Evolutionary conservation across 2,888 invertebrate species (phyloP), one percentile per base, ranked within the genome.

Genomic region (Heliconius charithonia): DNA sequence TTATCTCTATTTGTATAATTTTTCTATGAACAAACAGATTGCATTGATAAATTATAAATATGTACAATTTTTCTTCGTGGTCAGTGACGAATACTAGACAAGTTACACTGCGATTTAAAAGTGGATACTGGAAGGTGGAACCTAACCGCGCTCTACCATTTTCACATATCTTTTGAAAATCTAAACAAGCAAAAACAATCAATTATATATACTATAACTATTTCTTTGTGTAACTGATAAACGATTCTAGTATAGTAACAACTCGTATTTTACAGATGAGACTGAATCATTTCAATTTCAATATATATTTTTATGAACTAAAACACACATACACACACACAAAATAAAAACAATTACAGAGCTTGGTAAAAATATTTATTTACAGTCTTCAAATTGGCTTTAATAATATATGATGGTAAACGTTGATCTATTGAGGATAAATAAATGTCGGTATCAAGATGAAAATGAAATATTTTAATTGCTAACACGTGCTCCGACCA

Each of bases 401-500:
- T 69, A 25, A n/a, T 67, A 67, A 37, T 13, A 67, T 67, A n/a
- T 69, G 16, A 13, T 41, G n/a, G 41, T 25, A 41, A 69, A 25
- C 7, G 25, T 25, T 71, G 45, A 51, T 66, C 32, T 27, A 71
- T 65, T 56, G 56, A 77, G 63, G 63, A 72, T 77, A 77, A 76
- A 70, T 45, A 63, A 37, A 37, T 37, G 10, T 16, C 19, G 7
- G 16, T 70, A 29, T 56, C 7, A 71, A 63, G 29, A 45, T 69
- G 3, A 63, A 65, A 63, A 71, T 25, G 29, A 71, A 72, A 37
- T 65, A 67, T 41, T 73, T 77, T 78, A 78, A 62, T 45, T 32
- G 62, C 65, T 32, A 78, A 78, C 67, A 74, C 67, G 74, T 78
- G 73, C n/a, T 27, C 59, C 59, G 59, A 4, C 22, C 51, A 51